These are phyloP conservation scores for Brachionus rotundiformis DNA, from an alignment of 1,140 invertebrate species.

Conservation along the genomic window DNA sequence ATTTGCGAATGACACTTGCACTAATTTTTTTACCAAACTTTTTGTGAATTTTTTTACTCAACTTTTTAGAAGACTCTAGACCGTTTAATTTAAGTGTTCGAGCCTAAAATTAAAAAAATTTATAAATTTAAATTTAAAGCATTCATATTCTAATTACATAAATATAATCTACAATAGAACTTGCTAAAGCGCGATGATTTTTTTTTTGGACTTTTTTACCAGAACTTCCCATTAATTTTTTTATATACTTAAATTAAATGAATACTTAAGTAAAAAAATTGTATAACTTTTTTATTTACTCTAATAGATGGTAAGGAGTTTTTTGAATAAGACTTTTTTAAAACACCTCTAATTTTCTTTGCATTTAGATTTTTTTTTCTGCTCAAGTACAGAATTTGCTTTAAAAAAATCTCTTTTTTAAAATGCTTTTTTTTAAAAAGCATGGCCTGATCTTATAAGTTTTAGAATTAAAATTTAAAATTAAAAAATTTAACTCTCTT, in stretches of 20 bases:
- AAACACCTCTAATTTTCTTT: conserved; percentile 5
- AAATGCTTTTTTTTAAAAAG: not conserved
- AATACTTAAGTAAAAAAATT: not conserved
- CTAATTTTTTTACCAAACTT: not conserved
- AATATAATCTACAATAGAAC: not conserved
- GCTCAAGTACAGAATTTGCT: conserved; percentile 16
- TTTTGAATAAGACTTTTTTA: conserved; percentile 36
- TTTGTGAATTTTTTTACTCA: not conserved
- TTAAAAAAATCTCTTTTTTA: conserved; percentile 13
- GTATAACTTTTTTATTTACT: not conserved
- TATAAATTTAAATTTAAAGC: not conserved
- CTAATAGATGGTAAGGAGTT: conserved; percentile 8
- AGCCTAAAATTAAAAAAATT: not conserved
- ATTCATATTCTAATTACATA: not conserved
- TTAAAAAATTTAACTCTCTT: not conserved
- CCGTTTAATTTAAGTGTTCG: not conserved
- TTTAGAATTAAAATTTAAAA: not conserved
- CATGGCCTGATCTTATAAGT: too few species aligned
- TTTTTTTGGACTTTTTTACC: not conserved
- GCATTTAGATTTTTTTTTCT: not conserved
- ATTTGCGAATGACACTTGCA: not conserved
- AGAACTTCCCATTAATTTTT: not conserved
- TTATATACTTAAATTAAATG: not conserved
- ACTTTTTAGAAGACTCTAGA: not conserved
- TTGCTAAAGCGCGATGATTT: not conserved